phyloP scores from a whole-genome alignment of 2,797 vertebrate species.

The Rhodeus uyekii region DNA sequence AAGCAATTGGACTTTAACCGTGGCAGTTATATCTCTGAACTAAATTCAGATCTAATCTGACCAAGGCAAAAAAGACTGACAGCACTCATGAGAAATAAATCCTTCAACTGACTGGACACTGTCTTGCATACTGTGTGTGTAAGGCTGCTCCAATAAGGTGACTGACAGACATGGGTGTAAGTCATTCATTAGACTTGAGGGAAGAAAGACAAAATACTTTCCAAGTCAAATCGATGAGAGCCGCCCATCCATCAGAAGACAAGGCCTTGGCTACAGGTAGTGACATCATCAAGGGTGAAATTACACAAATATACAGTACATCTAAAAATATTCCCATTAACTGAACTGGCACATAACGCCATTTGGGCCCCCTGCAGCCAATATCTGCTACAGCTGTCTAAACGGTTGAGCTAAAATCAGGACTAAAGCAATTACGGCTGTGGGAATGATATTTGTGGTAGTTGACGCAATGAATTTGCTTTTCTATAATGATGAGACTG shows the following conservation, averaged over 20 bases:
- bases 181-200: slow-evolving; percentile 49
- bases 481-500: background rate
- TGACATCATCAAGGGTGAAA: background rate
- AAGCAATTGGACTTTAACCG: slow-evolving; percentile 58
- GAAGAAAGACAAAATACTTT: slow-evolving; percentile 45
- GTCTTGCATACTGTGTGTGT: slow-evolving; percentile 44
- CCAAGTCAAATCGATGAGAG: slow-evolving; percentile 41
- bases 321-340: background rate
- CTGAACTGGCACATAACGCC: background rate
- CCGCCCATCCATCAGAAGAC: slow-evolving; percentile 28
- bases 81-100: slow-evolving; percentile 55
- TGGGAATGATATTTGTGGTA: background rate
- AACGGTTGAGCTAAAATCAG: background rate
- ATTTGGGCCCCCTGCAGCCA: background rate
- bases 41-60: slow-evolving; percentile 75
- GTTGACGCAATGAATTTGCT: background rate
- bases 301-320: background rate
- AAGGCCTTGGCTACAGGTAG: background rate
- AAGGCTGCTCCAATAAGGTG: slow-evolving; percentile 44
- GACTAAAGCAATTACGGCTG: background rate
- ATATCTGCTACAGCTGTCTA: background rate
- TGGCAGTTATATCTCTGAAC: slow-evolving; percentile 50
- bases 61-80: slow-evolving; percentile 58
- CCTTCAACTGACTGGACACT: slow-evolving; percentile 39
- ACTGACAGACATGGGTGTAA: slow-evolving; percentile 44